Conservation (phyloP, 2,797 vertebrate genomes). For the Bradypodion ventrale region DNA sequence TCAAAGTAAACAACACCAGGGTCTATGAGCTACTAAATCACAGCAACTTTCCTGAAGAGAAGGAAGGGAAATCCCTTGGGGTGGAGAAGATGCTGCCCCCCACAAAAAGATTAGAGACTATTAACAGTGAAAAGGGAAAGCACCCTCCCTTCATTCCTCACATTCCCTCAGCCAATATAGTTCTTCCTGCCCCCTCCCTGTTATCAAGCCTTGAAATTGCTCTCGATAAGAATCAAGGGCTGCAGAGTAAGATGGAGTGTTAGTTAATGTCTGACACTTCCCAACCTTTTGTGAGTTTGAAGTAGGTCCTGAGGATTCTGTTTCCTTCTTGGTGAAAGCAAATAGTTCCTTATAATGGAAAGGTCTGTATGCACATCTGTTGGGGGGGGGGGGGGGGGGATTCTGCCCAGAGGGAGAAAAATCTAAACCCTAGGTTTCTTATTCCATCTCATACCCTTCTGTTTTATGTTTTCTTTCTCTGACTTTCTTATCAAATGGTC, state of each 20-base stretch:
- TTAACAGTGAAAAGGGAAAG: conserved; percentile 6
- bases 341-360: conserved; percentile 20
- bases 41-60: not conserved
- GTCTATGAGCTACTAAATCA: not conserved
- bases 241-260: conserved; percentile 13
- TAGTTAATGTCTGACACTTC: conserved; percentile 24
- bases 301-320: conserved; percentile 15
- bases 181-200: not conserved
- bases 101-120: not conserved
- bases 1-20: not conserved
- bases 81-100: not conserved
- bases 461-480: conserved; percentile 33
- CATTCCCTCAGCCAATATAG: conserved; percentile 1
- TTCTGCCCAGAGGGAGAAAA: not conserved
- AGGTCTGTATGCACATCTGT: not conserved
- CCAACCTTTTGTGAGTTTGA: conserved; percentile 20
- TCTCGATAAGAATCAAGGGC: conserved; percentile 26
- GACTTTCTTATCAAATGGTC: conserved; percentile 27
- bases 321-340: conserved; percentile 28
- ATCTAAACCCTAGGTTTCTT: conserved; percentile 29
- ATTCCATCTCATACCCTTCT: conserved; percentile 15
- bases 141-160: not conserved
- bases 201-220: conserved; percentile 12
- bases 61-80: not conserved
- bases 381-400: no score